Conservation (phyloP, 2,797 vertebrate species). For the Anabacerthia variegaticeps region DNA sequence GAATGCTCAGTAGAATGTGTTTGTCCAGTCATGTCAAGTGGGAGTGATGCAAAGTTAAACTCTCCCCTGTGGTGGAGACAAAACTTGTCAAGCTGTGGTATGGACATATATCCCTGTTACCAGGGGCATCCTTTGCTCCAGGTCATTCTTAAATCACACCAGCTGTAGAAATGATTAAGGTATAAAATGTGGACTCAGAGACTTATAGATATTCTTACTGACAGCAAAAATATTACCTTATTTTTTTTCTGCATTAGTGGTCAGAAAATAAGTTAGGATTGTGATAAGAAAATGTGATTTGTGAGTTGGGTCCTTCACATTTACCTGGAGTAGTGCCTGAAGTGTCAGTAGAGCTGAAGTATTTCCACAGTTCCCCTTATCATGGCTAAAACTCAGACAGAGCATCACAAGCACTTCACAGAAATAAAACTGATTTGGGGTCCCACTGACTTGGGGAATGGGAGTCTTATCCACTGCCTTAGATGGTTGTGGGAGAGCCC, state of each 20-base stretch:
- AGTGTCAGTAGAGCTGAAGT: background rate
- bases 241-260: background rate
- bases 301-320: background rate
- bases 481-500: background rate
- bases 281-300: background rate
- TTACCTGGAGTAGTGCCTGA: background rate
- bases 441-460: background rate
- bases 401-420: background rate
- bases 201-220: background rate
- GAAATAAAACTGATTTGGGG: background rate
- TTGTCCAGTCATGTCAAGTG: background rate
- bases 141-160: slow-evolving; percentile 6
- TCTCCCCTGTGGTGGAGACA: background rate
- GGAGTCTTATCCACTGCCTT: background rate
- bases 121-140: background rate
- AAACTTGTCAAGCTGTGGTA: background rate
- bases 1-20: background rate
- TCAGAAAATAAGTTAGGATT: background rate
- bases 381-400: background rate
- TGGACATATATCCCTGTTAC: background rate
- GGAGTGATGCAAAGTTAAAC: slow-evolving; percentile 7
- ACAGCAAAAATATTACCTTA: background rate
- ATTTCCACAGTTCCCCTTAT: background rate
- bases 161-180: background rate
- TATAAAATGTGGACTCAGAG: background rate